phyloP scores from a whole-genome alignment of 2,797 vertebrate species.

The Cercopithecus mitis region DNA sequence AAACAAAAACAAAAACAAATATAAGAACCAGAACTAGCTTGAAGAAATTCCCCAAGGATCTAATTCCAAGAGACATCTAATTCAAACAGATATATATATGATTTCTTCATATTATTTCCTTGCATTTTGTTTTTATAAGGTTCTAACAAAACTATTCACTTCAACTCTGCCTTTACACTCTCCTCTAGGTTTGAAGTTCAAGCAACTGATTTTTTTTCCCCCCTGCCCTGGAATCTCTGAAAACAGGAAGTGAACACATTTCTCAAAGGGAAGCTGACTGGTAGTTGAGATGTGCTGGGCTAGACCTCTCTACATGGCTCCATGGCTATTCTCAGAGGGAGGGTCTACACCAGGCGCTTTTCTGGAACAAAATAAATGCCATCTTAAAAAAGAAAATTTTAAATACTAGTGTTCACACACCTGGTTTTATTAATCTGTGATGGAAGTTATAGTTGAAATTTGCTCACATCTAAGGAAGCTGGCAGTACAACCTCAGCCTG shows the following conservation, averaged over 20 bases:
- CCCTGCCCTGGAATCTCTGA: not conserved
- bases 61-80: not conserved
- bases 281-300: constrained; percentile 35
- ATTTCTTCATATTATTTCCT: not conserved
- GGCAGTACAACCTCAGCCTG: not conserved
- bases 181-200: not conserved
- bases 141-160: not conserved
- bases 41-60: not conserved
- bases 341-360: not conserved
- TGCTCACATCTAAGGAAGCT: not conserved
- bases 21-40: not conserved
- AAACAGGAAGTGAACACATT: not conserved
- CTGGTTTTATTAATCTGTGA: not conserved
- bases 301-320: not conserved
- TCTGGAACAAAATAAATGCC: not conserved
- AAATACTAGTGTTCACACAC: not conserved
- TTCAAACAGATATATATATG: not conserved
- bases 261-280: not conserved
- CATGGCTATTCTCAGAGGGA: not conserved
- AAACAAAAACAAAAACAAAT: constrained; percentile 22
- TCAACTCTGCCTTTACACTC: not conserved
- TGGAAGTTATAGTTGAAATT: not conserved
- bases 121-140: constrained; percentile 31
- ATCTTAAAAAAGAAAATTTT: constrained; percentile 30
- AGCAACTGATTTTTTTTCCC: not conserved